Evolutionary conservation across 2,888 invertebrate species (phyloP), one percentile per base, ranked within the genome.

Genomic region (Clistopyga incitator): DNA sequence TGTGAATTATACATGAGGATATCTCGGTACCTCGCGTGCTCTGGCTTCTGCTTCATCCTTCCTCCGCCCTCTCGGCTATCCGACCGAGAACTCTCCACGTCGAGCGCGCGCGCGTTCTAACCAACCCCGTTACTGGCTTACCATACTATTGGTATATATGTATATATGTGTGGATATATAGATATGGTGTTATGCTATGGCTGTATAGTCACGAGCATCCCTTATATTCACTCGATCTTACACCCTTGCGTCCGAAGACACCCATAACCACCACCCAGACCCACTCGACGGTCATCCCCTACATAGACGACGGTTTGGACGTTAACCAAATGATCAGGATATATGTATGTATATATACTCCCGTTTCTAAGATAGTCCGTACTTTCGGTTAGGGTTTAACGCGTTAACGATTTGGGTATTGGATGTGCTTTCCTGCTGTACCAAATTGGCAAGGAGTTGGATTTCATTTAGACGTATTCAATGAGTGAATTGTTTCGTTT

Each of bases 1-100:
- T 92, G 92, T 92, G 91, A 93, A 92, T 93, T 93, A 93, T 92
- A 93, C 92, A 93, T 93, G 92, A 93, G 92, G 84, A 90, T 89
- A 90, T 88, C 87, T 87, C 80, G 83, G 70, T 78, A 65, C 70
- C 85, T 74, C 59, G 18, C 76, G 72, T 61, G 71, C 82, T 79
- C 82, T 38, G 64, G 68, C 45, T 47, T 45, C 67, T 23, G 67
- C 25, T 25, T 61, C 78, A 68, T 80, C 83, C 78, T 82, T 81
- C 81, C 79, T 70, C 82, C 83, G 70, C 81, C 67, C 82, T 54
- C 74, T 81, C 52, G 18, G 47, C 20, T 45, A 23, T 84, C 84
- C 84, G 81, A 78, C 78, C 84, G 85, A 72, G 74, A 82, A 81
- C 76, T 81, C 81, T 84, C 85, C 78, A 82, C 84, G 80, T 76